phyloP scores from a whole-genome alignment of 2,113 vertebrate genomes.

The Phoenicopterus ruber region DNA sequence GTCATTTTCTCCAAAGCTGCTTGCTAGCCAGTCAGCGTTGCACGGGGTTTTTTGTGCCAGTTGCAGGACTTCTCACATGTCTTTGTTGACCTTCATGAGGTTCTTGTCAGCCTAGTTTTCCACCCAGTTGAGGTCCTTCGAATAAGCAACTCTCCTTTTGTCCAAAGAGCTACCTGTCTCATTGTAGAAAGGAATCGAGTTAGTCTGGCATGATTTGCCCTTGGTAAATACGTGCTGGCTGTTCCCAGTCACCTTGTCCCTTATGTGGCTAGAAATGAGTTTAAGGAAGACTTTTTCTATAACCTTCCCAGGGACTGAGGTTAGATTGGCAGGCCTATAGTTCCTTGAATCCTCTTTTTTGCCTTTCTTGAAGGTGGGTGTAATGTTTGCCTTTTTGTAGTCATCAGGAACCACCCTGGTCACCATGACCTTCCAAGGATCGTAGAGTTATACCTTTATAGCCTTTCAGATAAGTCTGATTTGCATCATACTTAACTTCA shows the following conservation, averaged over 20 bases:
- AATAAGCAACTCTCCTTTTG: not conserved
- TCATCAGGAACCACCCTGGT: not conserved
- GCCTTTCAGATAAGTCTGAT: not conserved
- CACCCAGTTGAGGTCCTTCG: not conserved
- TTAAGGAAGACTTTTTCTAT: not conserved
- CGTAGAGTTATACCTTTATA: not conserved
- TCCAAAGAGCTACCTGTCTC: not conserved
- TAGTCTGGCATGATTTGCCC: not conserved
- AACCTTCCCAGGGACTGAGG: not conserved
- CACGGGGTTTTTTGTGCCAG: rapidly evolving
- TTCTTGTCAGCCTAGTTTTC: not conserved
- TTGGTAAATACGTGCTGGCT: not conserved
- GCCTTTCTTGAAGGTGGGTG: not conserved
- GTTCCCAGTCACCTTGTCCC: not conserved
- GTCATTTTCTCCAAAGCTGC: not conserved
- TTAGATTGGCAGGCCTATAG: not conserved
- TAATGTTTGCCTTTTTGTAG: not conserved
- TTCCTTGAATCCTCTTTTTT: not conserved
- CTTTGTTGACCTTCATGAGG: not conserved
- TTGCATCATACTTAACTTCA: not conserved
- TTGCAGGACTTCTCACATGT: not conserved
- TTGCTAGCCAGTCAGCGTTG: not conserved
- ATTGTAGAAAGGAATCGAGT: not conserved
- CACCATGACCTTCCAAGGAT: not conserved
- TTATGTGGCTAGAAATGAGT: not conserved